Base-by-base conservation (phyloP, 2,113 vertebrate genomes). In the Prolemur simus region DNA sequence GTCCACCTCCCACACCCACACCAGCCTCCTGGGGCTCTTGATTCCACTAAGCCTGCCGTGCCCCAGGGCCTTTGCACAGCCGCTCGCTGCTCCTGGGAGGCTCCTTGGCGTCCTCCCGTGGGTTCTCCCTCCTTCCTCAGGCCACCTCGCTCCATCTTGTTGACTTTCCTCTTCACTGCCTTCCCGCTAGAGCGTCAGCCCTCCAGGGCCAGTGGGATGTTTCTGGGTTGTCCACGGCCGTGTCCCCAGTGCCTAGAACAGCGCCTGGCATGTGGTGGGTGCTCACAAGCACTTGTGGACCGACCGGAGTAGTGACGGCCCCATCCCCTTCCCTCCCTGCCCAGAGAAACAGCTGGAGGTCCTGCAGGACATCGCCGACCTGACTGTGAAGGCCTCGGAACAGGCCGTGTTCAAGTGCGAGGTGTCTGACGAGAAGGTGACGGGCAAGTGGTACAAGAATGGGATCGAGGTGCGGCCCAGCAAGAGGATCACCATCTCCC, bases 401-500 rank as follows among this genome's bases (percentile, higher is more conserved):
- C 99, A 99, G 98, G 99, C 99, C 0, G 13, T 99, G 98, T 99
- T 99, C 98, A 99, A 99, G 97, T 99, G 99, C n/a, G 99, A 99
- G 96, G 99, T 99, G 95, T 99, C 99, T 0, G 99, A 99, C 1
- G 99, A 99, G 5, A 99, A 99, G 96, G 99, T 99, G 86, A 99
- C 99, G 0, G 99, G 99, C 87, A 99, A 99, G 97, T 99, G 99
- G 99, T 99, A 97, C 93, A 99, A 99, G 98, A 99, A 99, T 0
- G 99, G 99, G 2, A 96, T 99, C 25, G 99, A 99, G 97, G 99
- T 99, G n/a, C 54, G 98, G 78, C 97, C 99, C 66, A 99, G 98
- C 54, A 97, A 99, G 8, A 99, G 99, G 83, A 98, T 99, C 97
- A 99, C 98, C 84, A 99, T 99, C 63, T 98, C 98, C 92, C 99